Evolutionary conservation across 1,140 invertebrate genomes (phyloP), one percentile per base, ranked within the genome.

Genomic region (Aphaenogaster floridana): DNA sequence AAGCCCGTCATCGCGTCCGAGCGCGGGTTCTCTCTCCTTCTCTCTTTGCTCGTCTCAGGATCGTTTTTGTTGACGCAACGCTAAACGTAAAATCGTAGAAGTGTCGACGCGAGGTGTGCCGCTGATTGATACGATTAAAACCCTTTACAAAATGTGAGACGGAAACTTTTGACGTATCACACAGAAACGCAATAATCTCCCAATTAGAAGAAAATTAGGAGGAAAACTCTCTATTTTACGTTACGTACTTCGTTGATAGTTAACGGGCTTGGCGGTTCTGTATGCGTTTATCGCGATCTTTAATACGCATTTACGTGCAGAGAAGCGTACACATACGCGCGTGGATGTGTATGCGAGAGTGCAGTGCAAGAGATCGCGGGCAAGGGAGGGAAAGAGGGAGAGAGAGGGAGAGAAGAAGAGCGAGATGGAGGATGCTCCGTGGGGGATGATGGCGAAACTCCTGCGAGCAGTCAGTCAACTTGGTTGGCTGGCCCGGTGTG

Each of bases 401-500:
- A 52, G 54, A 36, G 34, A 50, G 9, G 57, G 42, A 11, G 50
- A 42, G 15, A 15, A 69, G 6, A n/a, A 34, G 39, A 48, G 52
- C 52, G 21, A 57, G 39, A 64, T 15, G 8, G 17, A 21, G 5
- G 36, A 15, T 78, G 71, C 42, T 88, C 34, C 81, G 61, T 54
- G 28, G 80, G 89, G 87, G 88, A 71, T 88, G 88, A 71, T 88
- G 88, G 89, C 54, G 87, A 89, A 90, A 86, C 88, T 90, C 85
- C 86, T 91, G 87, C 87, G 87, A 91, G 89, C 88, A 92, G 92
- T 91, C 89, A 91, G 92, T 92, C 89, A 92, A 90, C 87, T 89
- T 77, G 71, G 87, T 76, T 87, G 88, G 76, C 69, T 77, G 77
- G 81, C 69, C 88, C 84, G 87, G 86, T 79, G 79, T 86, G 79